Conservation (phyloP, 1,140 invertebrate genomes). For the Hycleus phaleratus region DNA sequence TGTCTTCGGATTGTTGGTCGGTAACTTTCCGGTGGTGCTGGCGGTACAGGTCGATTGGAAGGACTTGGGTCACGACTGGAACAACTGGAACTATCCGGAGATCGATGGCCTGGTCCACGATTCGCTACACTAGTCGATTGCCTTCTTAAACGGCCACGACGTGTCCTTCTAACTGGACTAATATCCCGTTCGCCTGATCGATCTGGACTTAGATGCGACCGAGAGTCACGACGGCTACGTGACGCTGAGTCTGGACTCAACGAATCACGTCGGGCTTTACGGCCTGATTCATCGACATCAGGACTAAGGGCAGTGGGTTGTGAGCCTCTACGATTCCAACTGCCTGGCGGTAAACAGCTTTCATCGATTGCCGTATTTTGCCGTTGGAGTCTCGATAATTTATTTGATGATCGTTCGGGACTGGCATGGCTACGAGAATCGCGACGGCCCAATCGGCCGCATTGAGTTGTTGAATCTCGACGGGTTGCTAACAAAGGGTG, state of each 20-base stretch:
- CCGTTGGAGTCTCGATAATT: constrained; percentile 65
- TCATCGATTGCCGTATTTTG: constrained; percentile 87
- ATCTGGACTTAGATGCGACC: constrained; percentile 72
- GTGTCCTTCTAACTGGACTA: constrained; percentile 57
- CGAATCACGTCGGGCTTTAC: constrained; percentile 72
- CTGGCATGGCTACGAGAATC: constrained; percentile 54
- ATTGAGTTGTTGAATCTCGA: constrained; percentile 77
- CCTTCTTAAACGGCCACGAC: constrained; percentile 57
- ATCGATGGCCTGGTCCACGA: constrained; percentile 46
- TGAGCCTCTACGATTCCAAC: constrained; percentile 57
- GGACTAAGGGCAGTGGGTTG: constrained; percentile 74
- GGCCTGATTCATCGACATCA: constrained; percentile 53
- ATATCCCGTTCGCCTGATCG: constrained; percentile 58
- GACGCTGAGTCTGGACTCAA: constrained; percentile 81
- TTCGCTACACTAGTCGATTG: constrained; percentile 71
- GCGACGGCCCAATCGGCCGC: constrained; percentile 54
- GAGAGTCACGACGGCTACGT: constrained; percentile 60
- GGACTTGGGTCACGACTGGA: constrained; percentile 66
- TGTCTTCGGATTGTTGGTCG: constrained; percentile 71
- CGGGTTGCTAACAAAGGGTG: constrained; percentile 57
- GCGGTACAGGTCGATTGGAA: constrained; percentile 47
- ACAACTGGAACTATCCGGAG: constrained; percentile 66
- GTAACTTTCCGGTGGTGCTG: constrained; percentile 45
- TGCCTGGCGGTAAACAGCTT: constrained; percentile 59
- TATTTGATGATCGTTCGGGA: constrained; percentile 56